Evolutionary conservation across 92 coral and sea anemone species (phyloP).

Genomic region (Chrysogorgia sp.): DNA sequence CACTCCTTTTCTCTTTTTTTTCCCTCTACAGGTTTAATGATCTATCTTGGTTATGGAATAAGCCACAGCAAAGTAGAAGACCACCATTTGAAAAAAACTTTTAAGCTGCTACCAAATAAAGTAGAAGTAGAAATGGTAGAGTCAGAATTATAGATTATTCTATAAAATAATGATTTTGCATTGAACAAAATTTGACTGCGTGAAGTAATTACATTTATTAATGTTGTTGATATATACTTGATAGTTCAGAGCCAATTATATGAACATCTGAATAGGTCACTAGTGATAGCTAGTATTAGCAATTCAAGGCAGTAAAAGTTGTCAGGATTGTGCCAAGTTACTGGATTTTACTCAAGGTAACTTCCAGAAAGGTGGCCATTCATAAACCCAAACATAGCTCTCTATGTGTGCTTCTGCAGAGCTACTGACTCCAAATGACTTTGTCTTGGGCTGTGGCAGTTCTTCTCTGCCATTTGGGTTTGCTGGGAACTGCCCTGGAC

Average conservation of each 20-base stretch:
- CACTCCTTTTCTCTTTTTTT: background rate
- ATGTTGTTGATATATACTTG: no score
- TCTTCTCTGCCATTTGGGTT: background rate
- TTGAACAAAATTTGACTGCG: no score
- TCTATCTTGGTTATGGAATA: slow-evolving; percentile 33
- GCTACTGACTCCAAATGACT: background rate
- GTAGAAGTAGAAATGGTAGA: background rate
- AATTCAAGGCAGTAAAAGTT: background rate
- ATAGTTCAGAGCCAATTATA: no score
- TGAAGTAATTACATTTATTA: background rate
- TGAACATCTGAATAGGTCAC: no score
- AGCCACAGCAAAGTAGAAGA: slow-evolving; percentile 25
- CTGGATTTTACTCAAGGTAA: background rate
- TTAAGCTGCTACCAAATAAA: no score
- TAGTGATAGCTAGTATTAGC: no score
- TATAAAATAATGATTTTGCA: no score
- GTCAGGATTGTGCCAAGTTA: no score
- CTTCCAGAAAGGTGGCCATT: background rate
- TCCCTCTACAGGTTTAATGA: slow-evolving; percentile 4
- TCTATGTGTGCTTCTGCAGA: slow-evolving; percentile 10
- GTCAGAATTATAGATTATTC: no score
- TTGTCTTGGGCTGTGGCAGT: background rate
- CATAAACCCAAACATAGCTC: slow-evolving; percentile 41
- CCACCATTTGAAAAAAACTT: background rate
- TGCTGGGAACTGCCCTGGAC: slow-evolving; percentile 30